Evolutionary conservation across 2,888 invertebrate species (phyloP).

Genomic region (Panorpa germanica): DNA sequence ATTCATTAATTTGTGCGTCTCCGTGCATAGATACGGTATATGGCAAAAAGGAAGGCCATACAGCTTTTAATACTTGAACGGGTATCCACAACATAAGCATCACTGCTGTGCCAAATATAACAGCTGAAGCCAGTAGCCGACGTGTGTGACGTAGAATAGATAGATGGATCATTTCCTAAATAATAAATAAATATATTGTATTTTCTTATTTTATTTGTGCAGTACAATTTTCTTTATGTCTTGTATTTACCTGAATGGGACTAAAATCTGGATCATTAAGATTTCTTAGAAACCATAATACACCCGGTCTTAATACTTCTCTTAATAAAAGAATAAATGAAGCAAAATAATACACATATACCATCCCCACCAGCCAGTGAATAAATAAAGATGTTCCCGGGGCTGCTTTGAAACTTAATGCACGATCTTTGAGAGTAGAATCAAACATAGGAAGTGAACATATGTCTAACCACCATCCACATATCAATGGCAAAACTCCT

Average conservation of each 20-base stretch:
- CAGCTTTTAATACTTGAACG: constrained; percentile 60
- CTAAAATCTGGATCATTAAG: constrained; percentile 98
- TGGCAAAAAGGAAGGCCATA: constrained; percentile 79
- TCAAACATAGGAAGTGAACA: constrained; percentile 89
- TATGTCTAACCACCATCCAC: constrained; percentile 98
- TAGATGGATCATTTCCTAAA: constrained; percentile 89
- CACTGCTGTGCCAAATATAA: constrained; percentile 91
- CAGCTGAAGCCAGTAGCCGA: constrained; percentile 78
- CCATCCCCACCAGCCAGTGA: constrained; percentile 98
- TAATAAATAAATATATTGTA: constrained; percentile 6
- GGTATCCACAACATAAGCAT: constrained; percentile 94
- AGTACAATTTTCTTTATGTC: constrained; percentile 2
- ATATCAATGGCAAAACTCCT: constrained; percentile 87
- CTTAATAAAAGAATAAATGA: constrained; percentile 83
- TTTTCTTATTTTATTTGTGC: constrained; percentile 1
- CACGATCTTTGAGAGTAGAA: constrained; percentile 72
- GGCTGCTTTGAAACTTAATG: constrained; percentile 71
- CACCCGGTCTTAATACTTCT: constrained; percentile 90
- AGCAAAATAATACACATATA: constrained; percentile 97
- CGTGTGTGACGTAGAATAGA: constrained; percentile 83
- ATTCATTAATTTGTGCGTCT: constrained; percentile 79
- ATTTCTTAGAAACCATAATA: constrained; percentile 94
- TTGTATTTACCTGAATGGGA: constrained; percentile 64
- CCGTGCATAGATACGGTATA: constrained; percentile 76
- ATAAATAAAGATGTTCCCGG: constrained; percentile 96